Conservation (phyloP, 2,888 invertebrate species). For the Merodon equestris region DNA sequence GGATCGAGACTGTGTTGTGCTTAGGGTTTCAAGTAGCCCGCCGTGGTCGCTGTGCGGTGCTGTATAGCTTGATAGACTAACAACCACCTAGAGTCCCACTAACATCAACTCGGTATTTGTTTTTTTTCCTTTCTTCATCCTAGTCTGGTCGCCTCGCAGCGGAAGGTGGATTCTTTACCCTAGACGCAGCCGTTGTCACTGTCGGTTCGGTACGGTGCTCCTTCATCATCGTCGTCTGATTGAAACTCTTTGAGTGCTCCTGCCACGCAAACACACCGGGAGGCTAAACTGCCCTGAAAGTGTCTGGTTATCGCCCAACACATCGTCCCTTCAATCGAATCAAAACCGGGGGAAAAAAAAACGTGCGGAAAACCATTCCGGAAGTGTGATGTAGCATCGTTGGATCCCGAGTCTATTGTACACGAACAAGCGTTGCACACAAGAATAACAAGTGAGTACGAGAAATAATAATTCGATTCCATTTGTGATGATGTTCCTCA, state of each 20-base stretch:
- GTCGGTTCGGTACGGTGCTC: conserved; percentile 12
- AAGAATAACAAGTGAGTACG: conserved; percentile 30
- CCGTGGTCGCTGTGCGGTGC: no score
- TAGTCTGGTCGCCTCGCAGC: conserved; percentile 7
- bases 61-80: no score
- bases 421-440: conserved; percentile 1
- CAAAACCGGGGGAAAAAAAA: no score
- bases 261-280: conserved; percentile 22
- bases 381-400: conserved; percentile 31
- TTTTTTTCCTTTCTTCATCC: no score
- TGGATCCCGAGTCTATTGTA: conserved; percentile 3
- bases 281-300: conserved; percentile 8
- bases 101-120: no score
- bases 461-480: background rate
- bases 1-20: no score
- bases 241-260: conserved; percentile 49
- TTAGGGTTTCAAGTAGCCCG: no score
- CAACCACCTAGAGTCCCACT: no score
- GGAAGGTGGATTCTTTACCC: conserved; percentile 44
- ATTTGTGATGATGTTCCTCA: conserved; percentile 13
- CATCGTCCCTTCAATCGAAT: no score
- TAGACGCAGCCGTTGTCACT: conserved; percentile 10
- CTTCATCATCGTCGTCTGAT: conserved; percentile 28
- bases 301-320: background rate
- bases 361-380: conserved; percentile 17